Conservation (phyloP, 2,888 invertebrate species). For the Heliconius aoede region DNA sequence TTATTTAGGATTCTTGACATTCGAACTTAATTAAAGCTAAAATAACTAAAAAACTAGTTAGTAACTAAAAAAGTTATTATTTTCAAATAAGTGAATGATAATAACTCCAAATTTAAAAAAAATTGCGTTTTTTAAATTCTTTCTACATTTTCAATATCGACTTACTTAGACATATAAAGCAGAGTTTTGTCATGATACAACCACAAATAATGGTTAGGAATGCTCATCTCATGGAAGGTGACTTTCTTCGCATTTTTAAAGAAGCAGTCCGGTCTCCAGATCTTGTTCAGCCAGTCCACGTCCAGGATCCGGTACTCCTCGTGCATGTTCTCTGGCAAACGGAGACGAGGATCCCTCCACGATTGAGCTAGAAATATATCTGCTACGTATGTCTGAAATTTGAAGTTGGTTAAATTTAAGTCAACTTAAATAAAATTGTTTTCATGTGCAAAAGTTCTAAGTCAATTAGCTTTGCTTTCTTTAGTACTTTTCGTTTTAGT, state of each 20-base stretch:
- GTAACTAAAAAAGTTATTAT: background rate
- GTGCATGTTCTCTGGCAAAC: conserved; percentile 96
- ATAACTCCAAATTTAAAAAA: background rate
- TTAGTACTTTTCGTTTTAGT: too few species aligned
- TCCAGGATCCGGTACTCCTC: conserved; percentile 95
- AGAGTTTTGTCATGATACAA: conserved; percentile 95
- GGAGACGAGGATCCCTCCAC: conserved; percentile 94
- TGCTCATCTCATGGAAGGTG: conserved; percentile 97
- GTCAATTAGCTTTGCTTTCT: too few species aligned
- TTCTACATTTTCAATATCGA: conserved; percentile 39
- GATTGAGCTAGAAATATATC: conserved; percentile 96
- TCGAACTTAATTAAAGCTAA: background rate
- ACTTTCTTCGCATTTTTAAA: conserved; percentile 97
- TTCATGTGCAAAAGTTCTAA: too few species aligned
- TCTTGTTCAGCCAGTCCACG: conserved; percentile 94
- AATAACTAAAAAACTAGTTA: too few species aligned
- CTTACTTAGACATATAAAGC: conserved; percentile 96
- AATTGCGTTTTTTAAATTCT: background rate
- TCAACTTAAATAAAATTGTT: too few species aligned
- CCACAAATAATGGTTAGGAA: conserved; percentile 96
- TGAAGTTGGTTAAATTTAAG: background rate
- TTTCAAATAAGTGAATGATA: too few species aligned
- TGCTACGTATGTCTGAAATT: conserved; percentile 92
- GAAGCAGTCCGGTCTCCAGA: conserved; percentile 97
- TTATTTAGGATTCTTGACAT: too few species aligned